Evolutionary conservation across 2,113 vertebrate species (phyloP).

Genomic region (Ia io): DNA sequence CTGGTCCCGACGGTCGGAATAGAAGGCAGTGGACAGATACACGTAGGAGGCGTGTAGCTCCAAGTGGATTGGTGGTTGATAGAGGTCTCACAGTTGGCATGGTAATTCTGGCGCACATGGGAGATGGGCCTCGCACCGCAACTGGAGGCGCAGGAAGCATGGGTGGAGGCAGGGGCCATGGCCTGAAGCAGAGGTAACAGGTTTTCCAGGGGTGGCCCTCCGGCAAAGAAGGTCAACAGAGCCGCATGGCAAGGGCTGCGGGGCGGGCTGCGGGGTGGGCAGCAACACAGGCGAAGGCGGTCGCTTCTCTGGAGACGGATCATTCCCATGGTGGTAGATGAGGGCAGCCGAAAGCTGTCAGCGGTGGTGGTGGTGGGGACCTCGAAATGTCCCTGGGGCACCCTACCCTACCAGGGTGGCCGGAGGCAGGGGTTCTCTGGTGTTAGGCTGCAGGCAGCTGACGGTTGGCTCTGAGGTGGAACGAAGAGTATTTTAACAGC

Average conservation of each 20-base stretch:
- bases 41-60: neutral
- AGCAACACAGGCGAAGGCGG: neutral
- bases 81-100: accelerated
- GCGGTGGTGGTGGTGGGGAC: neutral
- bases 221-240: neutral
- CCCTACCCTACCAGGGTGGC: neutral
- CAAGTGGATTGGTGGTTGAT: neutral
- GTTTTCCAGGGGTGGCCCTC: neutral
- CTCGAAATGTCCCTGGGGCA: neutral
- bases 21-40: neutral
- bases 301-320: neutral
- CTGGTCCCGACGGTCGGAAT: accelerated
- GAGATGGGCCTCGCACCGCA: neutral
- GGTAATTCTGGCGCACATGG: neutral
- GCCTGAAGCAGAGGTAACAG: neutral
- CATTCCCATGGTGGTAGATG: neutral
- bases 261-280: neutral
- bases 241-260: neutral
- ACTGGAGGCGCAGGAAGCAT: too few species aligned
- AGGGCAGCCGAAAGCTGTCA: neutral
- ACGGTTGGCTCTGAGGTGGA: neutral
- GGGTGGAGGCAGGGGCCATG: neutral
- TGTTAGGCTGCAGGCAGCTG: too few species aligned
- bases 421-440: neutral
- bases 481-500: neutral